These are phyloP conservation scores for Drosophila murphyi DNA, from an alignment of 1,140 invertebrate genomes.

Conservation along the genomic window DNA sequence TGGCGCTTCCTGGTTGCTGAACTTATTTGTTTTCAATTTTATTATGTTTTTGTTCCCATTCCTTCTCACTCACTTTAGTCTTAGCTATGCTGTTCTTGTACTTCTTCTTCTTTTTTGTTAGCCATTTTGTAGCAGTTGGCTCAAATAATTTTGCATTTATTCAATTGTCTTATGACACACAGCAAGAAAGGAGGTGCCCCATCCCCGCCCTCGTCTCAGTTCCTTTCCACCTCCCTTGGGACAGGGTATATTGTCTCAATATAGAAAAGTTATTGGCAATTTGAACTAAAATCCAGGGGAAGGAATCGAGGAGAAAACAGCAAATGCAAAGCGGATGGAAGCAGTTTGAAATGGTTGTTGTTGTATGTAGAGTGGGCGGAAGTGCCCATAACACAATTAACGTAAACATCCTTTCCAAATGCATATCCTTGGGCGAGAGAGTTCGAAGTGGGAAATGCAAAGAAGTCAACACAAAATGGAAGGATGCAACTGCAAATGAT, in stretches of 20 bases:
- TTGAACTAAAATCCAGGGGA: background rate
- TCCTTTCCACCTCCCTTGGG: slow-evolving; percentile 14
- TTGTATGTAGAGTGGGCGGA: no score
- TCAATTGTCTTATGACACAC: slow-evolving; percentile 26
- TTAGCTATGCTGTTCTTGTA: slow-evolving; percentile 4
- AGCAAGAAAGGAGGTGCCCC: background rate
- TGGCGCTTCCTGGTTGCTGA: slow-evolving; percentile 55
- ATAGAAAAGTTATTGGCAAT: slow-evolving; percentile 40
- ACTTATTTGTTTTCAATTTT: slow-evolving; percentile 77
- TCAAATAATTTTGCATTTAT: slow-evolving; percentile 46
- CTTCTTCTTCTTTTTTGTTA: slow-evolving; percentile 3
- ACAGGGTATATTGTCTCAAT: slow-evolving; percentile 51
- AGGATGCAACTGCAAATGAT: background rate
- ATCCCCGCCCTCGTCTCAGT: slow-evolving; percentile 7
- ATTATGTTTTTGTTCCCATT: slow-evolving; percentile 25
- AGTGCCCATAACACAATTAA: background rate
- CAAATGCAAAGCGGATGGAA: background rate
- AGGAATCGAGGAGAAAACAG: background rate
- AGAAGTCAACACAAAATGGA: background rate
- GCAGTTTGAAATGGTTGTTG: background rate
- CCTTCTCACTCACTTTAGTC: slow-evolving; percentile 4
- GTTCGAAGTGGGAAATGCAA: no score
- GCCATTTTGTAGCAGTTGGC: slow-evolving; percentile 20
- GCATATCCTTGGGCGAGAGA: no score
- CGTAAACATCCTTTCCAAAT: no score